These are phyloP conservation scores for Ibidorhyncha struthersii DNA, from an alignment of 2,113 vertebrate genomes.

Conservation along the genomic window DNA sequence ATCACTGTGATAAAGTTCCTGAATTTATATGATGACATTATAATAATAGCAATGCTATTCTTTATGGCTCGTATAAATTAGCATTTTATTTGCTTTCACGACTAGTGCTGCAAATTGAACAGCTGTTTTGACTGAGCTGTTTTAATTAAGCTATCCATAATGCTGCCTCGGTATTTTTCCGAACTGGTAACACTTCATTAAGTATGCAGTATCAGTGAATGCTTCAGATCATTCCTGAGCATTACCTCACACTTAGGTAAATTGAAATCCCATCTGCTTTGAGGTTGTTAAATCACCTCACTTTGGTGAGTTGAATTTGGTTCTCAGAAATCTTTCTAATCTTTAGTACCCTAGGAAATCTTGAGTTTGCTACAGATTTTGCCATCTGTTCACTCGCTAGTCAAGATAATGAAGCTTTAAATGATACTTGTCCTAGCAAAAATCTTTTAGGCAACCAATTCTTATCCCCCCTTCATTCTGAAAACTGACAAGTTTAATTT, in stretches of 20 bases:
- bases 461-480: conserved; percentile 18
- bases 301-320: not conserved
- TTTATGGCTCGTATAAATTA: conserved; percentile 38
- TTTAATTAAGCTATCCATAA: conserved; percentile 54
- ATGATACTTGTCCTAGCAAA: conserved; percentile 26
- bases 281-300: not conserved
- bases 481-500: conserved; percentile 38
- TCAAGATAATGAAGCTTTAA: conserved; percentile 55
- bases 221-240: conserved; percentile 18
- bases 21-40: conserved; percentile 26
- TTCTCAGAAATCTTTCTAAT: not conserved
- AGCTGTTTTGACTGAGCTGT: conserved; percentile 31
- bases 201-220: not conserved
- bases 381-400: conserved; percentile 44
- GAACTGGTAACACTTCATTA: conserved; percentile 13
- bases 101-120: conserved; percentile 24
- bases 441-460: conserved; percentile 14
- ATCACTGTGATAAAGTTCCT: not conserved
- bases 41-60: not conserved
- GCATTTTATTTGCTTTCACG: conserved; percentile 33
- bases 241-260: conserved; percentile 31
- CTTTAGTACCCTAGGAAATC: not conserved
- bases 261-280: conserved; percentile 33
- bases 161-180: conserved; percentile 3
- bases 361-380: conserved; percentile 36